Evolutionary conservation across 37 sponge, comb jelly and placozoan genomes (phyloP), one percentile per base, ranked within the genome.

Genomic region (Amphimedon queenslandica): DNA sequence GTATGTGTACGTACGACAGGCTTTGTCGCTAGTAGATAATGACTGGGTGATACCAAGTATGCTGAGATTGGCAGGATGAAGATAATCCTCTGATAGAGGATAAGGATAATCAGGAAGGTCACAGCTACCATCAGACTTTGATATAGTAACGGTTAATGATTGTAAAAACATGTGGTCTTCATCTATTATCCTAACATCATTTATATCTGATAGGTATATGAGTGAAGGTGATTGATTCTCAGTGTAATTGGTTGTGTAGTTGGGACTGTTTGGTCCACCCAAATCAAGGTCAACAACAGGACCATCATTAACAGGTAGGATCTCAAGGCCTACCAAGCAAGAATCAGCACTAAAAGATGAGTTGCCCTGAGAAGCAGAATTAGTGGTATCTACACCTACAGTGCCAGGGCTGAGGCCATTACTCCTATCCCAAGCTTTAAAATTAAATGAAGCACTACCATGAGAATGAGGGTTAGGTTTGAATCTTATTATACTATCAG

Each of bases 361-460:
- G 10, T 18, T 35, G 16, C 42, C 42, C 67, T 78, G 70, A 11
- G 13, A 41, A 37, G 32, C 10, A 37, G 61, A 24, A 27, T 24
- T 37, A 29, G 75, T 81, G 36, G 86, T 71, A 57, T 90, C 79
- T 4, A 81, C 70, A 69, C 71, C 65, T 0, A 35, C 20, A 21
- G 68, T 51, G 4, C 69, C 78, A 35, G 53, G 18, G 0, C 43
- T 1, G 3, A 78, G 51, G 6, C 82, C 90, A 65, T 74, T 42
- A 4, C 67, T 81, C 23, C 64, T 35, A 67, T 90, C 90, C 90
- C 90, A 90, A 24, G 81, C 81, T 23, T 42, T 60, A 64, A 78
- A 84, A 1, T 3, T n/a, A 23, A 90, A 37, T 1, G 29, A 30
- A 21, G 65, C 64, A 21, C 16, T 35, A 8, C 86, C 85, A 39